These are phyloP conservation scores for Enteromius paludinosus DNA, from an alignment of 2,797 vertebrate genomes.

Conservation along the genomic window DNA sequence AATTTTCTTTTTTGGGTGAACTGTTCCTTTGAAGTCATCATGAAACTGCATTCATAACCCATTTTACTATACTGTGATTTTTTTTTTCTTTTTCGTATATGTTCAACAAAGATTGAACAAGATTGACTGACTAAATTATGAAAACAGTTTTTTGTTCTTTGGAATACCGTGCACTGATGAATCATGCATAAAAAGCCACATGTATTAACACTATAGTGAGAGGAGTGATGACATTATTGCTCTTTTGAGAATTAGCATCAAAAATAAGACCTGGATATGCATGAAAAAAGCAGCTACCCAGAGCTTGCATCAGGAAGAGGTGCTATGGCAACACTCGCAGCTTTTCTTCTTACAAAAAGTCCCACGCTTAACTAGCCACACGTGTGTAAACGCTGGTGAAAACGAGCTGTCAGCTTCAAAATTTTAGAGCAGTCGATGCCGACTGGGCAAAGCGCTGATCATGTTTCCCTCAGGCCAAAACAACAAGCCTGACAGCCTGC, in stretches of 20 bases:
- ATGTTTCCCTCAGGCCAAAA: slow-evolving; percentile 43
- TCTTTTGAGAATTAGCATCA: slow-evolving; percentile 1
- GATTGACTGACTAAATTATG: neutral
- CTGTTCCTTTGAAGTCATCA: slow-evolving; percentile 12
- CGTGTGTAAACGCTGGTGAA: slow-evolving; percentile 19
- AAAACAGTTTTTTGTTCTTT: neutral
- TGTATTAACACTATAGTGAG: neutral
- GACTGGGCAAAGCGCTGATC: slow-evolving; percentile 29
- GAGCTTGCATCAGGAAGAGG: neutral
- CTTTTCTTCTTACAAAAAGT: slow-evolving; percentile 12
- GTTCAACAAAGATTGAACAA: slow-evolving; percentile 2
- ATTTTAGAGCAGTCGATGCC: slow-evolving; percentile 1
- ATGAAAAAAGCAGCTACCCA: slow-evolving; percentile 11
- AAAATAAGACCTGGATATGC: neutral
- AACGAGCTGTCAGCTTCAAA: slow-evolving; percentile 31
- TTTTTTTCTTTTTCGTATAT: neutral
- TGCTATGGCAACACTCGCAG: slow-evolving; percentile 16
- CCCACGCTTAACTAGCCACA: slow-evolving; percentile 28
- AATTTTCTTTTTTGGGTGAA: slow-evolving; percentile 1
- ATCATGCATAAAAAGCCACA: neutral
- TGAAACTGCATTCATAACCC: slow-evolving; percentile 5
- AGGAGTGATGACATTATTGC: neutral
- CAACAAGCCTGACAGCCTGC: slow-evolving; percentile 35
- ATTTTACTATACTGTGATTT: neutral
- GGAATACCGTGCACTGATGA: neutral